phyloP scores from a whole-genome alignment of 2,888 invertebrate species.

The Diloba caeruleocephala region DNA sequence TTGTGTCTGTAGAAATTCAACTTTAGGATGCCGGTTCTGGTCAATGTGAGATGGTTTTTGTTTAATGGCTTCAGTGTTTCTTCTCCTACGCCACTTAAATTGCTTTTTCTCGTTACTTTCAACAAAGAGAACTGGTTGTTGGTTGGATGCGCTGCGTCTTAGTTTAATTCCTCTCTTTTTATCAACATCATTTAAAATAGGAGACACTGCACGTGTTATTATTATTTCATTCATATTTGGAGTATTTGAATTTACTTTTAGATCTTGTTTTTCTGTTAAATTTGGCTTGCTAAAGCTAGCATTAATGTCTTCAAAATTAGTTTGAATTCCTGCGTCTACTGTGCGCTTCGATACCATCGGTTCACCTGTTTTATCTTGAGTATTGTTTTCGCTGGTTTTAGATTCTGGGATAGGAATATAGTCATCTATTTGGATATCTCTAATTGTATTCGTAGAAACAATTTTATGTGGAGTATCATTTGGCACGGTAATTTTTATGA shows the following conservation, averaged over 20 bases:
- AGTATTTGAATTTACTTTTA: not conserved
- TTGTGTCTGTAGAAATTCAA: conserved; percentile 4
- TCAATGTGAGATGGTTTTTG: conserved; percentile 3
- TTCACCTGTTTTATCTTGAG: conserved; percentile 6
- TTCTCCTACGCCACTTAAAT: conserved; percentile 66
- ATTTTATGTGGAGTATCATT: conserved; percentile 14
- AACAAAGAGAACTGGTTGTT: conserved; percentile 1
- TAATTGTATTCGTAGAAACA: not conserved
- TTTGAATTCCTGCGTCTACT: conserved; percentile 63
- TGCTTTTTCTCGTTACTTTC: conserved; percentile 49
- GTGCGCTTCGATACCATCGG: conserved; percentile 31
- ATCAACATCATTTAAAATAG: conserved; percentile 2
- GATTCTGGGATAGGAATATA: not conserved
- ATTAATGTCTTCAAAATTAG: conserved; percentile 41
- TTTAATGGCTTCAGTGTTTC: conserved; percentile 15
- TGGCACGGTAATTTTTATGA: conserved; percentile 34
- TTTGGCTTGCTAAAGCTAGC: conserved; percentile 1
- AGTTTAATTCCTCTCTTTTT: conserved; percentile 56
- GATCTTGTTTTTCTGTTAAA: conserved; percentile 1
- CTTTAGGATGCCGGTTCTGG: conserved; percentile 23
- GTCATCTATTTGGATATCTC: not conserved
- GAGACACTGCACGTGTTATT: not conserved
- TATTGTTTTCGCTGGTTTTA: conserved; percentile 2
- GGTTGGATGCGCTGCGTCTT: conserved; percentile 48
- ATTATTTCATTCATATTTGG: conserved; percentile 1